Percentiles rank a stretch among this genome's conserved stretches.
These are phyloP conservation scores for Pristionchus exspectatus DNA, from an alignment of 2,888 invertebrate species.

Conservation along the genomic window DNA sequence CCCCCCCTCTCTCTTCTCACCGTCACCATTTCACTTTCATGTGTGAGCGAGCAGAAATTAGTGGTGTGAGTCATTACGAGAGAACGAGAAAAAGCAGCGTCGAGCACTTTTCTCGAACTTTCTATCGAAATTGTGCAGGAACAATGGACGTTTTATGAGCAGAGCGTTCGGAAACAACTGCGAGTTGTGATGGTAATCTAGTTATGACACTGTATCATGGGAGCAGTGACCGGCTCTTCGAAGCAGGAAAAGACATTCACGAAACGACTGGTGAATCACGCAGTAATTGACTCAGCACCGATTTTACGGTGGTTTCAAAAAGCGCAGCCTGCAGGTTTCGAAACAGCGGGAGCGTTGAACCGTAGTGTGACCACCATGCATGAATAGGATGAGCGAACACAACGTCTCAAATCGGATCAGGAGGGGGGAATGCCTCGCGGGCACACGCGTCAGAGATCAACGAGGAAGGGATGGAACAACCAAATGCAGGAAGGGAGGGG, in stretches of 20 bases:
- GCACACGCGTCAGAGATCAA: constrained; percentile 19
- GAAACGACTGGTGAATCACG: constrained; percentile 6
- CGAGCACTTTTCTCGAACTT: constrained; percentile 15
- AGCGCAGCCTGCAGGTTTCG: background rate
- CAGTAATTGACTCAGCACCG: background rate
- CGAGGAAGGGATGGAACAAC: constrained; percentile 40
- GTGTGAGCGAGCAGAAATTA: constrained; percentile 32
- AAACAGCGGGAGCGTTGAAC: background rate
- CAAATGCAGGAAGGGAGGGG: constrained; percentile 46
- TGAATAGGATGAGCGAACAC: background rate
- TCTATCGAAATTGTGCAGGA: background rate
- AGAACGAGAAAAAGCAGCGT: background rate
- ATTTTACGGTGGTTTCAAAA: background rate
- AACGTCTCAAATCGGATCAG: background rate
- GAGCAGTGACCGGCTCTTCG: background rate
- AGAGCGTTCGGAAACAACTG: background rate
- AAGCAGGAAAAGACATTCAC: background rate
- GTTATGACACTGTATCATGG: constrained; percentile 21
- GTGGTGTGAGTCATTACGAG: constrained; percentile 48
- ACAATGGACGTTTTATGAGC: background rate
- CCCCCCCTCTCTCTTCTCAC: background rate
- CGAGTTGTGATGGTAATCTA: background rate
- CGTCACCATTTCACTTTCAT: background rate
- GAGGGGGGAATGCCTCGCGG: background rate
- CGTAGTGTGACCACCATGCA: background rate